A percentile compares a stretch with the other conserved stretches of the same genome.
Evolutionary conservation across 2,113 vertebrate species (phyloP).

Genomic region (Spea bombifrons): DNA sequence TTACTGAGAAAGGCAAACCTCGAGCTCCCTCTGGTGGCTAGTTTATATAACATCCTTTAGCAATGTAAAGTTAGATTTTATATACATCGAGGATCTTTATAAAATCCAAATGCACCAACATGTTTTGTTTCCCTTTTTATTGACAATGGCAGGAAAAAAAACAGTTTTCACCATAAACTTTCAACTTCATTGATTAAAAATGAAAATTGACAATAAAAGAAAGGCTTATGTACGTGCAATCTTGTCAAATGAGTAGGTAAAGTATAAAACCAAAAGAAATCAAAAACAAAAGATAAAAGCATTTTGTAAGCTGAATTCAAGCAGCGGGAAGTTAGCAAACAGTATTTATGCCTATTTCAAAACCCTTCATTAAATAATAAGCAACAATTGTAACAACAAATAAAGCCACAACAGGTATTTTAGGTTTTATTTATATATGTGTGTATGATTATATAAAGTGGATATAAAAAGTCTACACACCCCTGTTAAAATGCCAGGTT

Average conservation of each 20-base stretch:
- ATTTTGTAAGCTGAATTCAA: slow-evolving; percentile 72
- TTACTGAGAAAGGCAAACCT: too few species aligned
- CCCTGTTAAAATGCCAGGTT: too few species aligned
- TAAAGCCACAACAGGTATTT: slow-evolving; percentile 89
- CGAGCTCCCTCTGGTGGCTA: too few species aligned
- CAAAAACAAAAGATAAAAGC: slow-evolving; percentile 50
- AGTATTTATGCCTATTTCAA: slow-evolving; percentile 72
- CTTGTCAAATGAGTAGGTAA: slow-evolving; percentile 54
- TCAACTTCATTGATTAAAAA: slow-evolving; percentile 63
- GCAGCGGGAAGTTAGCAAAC: slow-evolving; percentile 73
- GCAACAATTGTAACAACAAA: slow-evolving; percentile 82
- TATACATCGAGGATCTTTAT: neutral
- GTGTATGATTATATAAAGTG: slow-evolving; percentile 63
- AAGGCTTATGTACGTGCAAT: slow-evolving; percentile 84
- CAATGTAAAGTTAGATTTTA: too few species aligned
- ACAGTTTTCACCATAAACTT: slow-evolving; percentile 80
- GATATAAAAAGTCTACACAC: too few species aligned
- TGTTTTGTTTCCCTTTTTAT: slow-evolving; percentile 73
- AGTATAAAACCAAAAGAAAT: slow-evolving; percentile 79
- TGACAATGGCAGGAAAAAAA: slow-evolving; percentile 82
- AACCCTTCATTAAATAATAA: slow-evolving; percentile 73
- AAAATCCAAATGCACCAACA: slow-evolving; percentile 15
- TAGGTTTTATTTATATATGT: slow-evolving; percentile 33
- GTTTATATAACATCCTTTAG: too few species aligned
- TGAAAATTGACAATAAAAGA: slow-evolving; percentile 71